Conservation (phyloP, 2,797 vertebrate genomes). For the Chiropotes sagulatus region DNA sequence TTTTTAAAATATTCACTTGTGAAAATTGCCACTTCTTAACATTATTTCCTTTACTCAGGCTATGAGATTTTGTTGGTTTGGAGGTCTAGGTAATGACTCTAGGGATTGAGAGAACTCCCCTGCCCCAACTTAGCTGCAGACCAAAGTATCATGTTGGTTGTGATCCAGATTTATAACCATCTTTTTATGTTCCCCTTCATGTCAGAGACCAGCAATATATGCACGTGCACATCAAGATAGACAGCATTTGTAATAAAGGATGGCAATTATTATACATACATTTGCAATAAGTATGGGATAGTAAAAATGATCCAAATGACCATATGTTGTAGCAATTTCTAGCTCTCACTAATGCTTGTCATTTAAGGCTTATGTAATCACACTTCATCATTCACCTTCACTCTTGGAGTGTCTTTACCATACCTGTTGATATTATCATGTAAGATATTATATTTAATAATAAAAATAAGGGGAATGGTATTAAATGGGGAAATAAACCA, state of each 20-base stretch:
- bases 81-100: neutral
- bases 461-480: neutral
- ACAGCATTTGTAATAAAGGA: neutral
- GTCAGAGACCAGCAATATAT: neutral
- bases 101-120: accelerated
- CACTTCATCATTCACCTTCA: neutral
- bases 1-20: neutral
- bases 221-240: neutral
- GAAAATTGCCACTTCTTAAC: neutral
- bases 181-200: neutral
- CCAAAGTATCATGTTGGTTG: neutral
- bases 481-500: neutral
- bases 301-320: neutral
- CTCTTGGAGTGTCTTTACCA: neutral
- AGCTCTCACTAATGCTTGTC: neutral
- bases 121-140: neutral
- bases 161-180: neutral
- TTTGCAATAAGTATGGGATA: neutral
- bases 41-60: neutral
- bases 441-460: neutral
- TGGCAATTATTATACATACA: neutral
- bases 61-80: neutral
- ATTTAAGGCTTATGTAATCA: neutral
- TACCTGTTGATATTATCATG: neutral
- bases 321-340: neutral